A percentile compares a stretch with the other conserved stretches of the same genome.
phyloP scores from a whole-genome alignment of 2,888 invertebrate species.

The Empis livida region DNA sequence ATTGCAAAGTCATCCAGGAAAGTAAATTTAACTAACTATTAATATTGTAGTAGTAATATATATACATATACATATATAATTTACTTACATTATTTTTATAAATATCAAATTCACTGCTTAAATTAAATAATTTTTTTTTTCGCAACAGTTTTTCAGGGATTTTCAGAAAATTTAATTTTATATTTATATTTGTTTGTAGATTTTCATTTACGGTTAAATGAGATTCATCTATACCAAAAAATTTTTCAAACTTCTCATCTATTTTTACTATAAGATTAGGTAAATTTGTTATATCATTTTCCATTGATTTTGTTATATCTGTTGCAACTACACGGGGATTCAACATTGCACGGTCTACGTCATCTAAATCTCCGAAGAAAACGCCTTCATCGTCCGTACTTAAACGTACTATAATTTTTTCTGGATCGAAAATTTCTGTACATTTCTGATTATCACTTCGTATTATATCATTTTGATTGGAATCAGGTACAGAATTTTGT shows the following conservation, averaged over 20 bases:
- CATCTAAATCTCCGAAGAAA: conserved; percentile 28
- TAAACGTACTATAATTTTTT: conserved; percentile 12
- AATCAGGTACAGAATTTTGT: too few relatives aligned
- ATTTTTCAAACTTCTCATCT: conserved; percentile 19
- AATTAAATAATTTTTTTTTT: conserved; percentile 16
- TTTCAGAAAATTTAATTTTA: conserved; percentile 19
- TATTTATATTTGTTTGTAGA: not conserved
- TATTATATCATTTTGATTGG: not conserved
- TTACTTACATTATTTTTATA: conserved; percentile 23
- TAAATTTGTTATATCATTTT: conserved; percentile 16
- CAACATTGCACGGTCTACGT: conserved; percentile 21
- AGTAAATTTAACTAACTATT: too few relatives aligned
- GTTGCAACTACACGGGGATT: conserved; percentile 22
- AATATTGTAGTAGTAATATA: too few relatives aligned
- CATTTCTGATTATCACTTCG: not conserved
- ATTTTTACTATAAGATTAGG: conserved; percentile 20
- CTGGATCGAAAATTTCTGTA: not conserved
- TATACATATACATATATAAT: not conserved
- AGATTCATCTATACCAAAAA: conserved; percentile 10
- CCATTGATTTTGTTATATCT: conserved; percentile 20
- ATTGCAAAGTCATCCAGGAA: too few relatives aligned
- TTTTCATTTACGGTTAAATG: not conserved
- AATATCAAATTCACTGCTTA: conserved; percentile 20
- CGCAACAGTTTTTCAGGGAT: conserved; percentile 16
- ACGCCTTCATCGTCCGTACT: conserved; percentile 29